Conservation (phyloP, 2,113 vertebrate genomes). For the Oophaga pumilio region DNA sequence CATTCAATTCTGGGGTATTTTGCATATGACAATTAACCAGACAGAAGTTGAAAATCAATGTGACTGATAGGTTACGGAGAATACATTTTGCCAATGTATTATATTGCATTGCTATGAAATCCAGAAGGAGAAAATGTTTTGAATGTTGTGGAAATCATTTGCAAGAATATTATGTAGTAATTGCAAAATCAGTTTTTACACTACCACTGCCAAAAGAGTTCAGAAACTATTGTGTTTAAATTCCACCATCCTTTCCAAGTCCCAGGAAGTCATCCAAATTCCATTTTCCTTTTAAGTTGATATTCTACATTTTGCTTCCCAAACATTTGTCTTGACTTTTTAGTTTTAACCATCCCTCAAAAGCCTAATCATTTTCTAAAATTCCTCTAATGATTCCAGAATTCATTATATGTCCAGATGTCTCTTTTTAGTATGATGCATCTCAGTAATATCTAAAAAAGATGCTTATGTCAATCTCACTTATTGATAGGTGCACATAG, state of each 20-base stretch:
- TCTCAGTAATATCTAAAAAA: not conserved
- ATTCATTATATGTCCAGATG: constrained; percentile 21
- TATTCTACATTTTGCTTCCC: constrained; percentile 23
- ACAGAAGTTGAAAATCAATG: not conserved
- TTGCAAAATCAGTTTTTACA: constrained; percentile 40
- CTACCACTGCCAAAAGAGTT: constrained; percentile 14
- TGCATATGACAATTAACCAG: not conserved
- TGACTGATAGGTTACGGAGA: not conserved
- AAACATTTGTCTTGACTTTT: constrained; percentile 14
- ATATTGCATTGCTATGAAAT: not conserved
- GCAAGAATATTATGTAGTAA: constrained; percentile 24
- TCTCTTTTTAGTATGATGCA: constrained; percentile 3
- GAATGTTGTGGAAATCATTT: constrained; percentile 22
- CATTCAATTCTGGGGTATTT: not conserved
- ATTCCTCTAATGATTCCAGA: constrained; percentile 30
- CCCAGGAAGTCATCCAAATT: constrained; percentile 15
- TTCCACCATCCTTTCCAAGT: constrained; percentile 9
- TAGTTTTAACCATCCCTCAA: constrained; percentile 21
- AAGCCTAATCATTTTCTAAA: constrained; percentile 2
- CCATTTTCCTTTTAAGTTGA: constrained; percentile 29
- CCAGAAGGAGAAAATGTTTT: constrained; percentile 14
- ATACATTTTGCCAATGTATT: not conserved
- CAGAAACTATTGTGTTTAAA: constrained; percentile 29
- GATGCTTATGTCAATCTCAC: too few species aligned
- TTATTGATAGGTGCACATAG: too few species aligned